Base-by-base conservation (phyloP, 2,888 invertebrate genomes). In the Hydraecia micacea region DNA sequence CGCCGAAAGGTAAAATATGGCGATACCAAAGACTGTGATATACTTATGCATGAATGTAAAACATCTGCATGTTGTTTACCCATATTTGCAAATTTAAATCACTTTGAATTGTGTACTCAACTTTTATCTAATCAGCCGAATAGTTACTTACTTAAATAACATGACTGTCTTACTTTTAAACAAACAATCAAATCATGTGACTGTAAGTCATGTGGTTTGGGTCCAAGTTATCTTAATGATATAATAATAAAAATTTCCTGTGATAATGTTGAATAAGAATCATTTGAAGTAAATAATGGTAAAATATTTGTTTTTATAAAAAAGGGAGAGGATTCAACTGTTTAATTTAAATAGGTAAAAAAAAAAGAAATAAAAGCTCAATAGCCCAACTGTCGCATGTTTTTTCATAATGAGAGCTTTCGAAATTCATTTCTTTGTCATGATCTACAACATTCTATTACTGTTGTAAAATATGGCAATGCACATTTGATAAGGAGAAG, bases 121-220 rank as follows among this genome's bases (percentile, higher is more conserved):
- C 0, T 2, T 15, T 65, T 82, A 86, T 86, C 86, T 84, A 21
- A 84, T 84, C 86, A 84, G 63, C 4, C 1, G 32, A 63, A 67
- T 15, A 77, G 9, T 21, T 60, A 77, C n/a, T 39, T 25, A 55
- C 55, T 63, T 42, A 81, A 66, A 58, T n/a, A 73, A n/a, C 1
- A 74, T 55, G 28, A 81, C 49, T 69, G 73, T 55, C 11, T 74
- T 68, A 49, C 2, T 49, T 60, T 11, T 68, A n/a, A 73, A 69
- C 62, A 86, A 65, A 82, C 62, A 77, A 25, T 66, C 39, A 28
- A 8, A 70, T 84, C 83, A 82, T 77, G 69, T 84, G 86, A 86
- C 74, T 69, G 15, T 9, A n/a, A 28, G 42, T 84, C 81, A 84
- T 84, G 73, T 63, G 71, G 11, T 49, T 58, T 52, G 52, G 78